phyloP scores from a whole-genome alignment of 2,797 vertebrate species.

The Carcharodon carcharias region DNA sequence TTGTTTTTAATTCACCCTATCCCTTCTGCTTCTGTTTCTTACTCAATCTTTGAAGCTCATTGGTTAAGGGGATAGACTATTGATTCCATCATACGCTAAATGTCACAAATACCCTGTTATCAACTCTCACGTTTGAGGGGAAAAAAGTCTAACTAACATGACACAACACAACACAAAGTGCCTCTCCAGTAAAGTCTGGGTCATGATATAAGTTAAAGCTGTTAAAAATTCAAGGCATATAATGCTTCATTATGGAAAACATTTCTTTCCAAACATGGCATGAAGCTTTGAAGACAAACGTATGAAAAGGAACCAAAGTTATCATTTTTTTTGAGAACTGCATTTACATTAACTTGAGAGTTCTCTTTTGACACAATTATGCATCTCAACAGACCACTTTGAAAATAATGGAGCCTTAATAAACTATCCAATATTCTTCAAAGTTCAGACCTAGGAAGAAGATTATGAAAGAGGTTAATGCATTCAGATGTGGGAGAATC shows the following conservation, averaged over 20 bases:
- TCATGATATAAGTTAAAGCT: background rate
- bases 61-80: background rate
- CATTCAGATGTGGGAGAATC: background rate
- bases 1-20: background rate
- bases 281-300: background rate
- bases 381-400: background rate
- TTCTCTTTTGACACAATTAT: slow-evolving; percentile 9
- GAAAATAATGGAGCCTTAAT: background rate
- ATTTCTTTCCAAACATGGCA: background rate
- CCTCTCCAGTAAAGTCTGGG: background rate
- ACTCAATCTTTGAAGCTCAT: background rate
- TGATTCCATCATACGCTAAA: too few relatives aligned
- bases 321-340: background rate
- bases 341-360: background rate
- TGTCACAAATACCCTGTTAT: too few relatives aligned
- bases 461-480: background rate
- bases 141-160: background rate
- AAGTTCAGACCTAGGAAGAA: background rate
- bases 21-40: too few relatives aligned
- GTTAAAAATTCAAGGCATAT: background rate
- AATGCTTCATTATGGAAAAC: background rate
- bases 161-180: background rate
- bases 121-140: background rate
- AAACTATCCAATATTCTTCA: background rate
- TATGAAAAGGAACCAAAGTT: background rate